Percentiles rank a stretch among this genome's conserved stretches.
Conservation (phyloP, 1,140 invertebrate species). For the Trypoxylus dichotomus region DNA sequence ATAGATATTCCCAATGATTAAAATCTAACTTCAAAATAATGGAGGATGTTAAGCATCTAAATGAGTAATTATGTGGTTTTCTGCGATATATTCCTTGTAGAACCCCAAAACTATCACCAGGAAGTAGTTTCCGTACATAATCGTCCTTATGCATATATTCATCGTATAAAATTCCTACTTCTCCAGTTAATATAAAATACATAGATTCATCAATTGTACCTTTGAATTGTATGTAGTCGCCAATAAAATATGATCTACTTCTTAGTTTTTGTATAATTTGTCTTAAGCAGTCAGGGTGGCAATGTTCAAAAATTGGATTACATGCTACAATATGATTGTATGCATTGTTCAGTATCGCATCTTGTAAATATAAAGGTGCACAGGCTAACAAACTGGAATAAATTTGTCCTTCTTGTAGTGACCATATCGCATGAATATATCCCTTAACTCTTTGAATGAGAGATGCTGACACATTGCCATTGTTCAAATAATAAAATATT, state of each 20-base stretch:
- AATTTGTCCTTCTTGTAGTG: neutral
- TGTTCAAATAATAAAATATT: conserved; percentile 10
- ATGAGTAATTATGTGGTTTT: conserved; percentile 26
- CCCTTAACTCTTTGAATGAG: conserved; percentile 3
- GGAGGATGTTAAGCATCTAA: neutral
- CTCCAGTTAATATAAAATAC: conserved; percentile 28
- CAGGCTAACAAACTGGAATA: conserved; percentile 16
- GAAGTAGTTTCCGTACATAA: neutral
- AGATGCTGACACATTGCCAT: neutral
- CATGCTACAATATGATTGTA: neutral
- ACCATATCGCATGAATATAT: neutral
- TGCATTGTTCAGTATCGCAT: conserved; percentile 1
- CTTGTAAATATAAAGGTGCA: neutral
- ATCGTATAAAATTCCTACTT: neutral
- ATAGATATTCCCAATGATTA: conserved; percentile 11
- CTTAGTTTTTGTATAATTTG: neutral
- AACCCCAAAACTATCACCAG: neutral
- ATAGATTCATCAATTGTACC: conserved; percentile 24
- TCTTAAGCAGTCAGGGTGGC: conserved; percentile 19
- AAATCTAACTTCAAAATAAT: conserved; percentile 5
- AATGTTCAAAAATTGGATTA: conserved; percentile 26
- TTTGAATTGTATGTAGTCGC: conserved; percentile 26
- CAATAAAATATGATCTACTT: neutral
- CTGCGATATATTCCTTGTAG: conserved; percentile 8
- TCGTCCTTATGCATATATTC: conserved; percentile 23